Base-by-base conservation (phyloP, 2,888 invertebrate genomes). In the Pilophorus perplexus region DNA sequence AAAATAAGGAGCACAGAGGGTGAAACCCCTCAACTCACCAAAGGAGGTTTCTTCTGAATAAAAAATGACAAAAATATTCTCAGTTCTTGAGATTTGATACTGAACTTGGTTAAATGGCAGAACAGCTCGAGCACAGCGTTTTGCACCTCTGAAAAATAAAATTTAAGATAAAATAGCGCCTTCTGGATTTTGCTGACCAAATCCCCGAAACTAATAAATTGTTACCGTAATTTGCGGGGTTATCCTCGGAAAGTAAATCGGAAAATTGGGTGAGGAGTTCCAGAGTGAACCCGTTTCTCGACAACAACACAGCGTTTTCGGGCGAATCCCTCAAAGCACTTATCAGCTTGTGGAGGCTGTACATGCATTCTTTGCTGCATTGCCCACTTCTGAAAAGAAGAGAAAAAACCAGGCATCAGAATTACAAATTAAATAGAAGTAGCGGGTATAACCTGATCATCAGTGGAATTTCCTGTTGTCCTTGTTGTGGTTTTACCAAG, bases 121-220 rank as follows among this genome's bases (percentile, higher is more conserved):
- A 87, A 80, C 54, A 88, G 79, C 74, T 87, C 85, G 42, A 88
- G 75, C 59, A 86, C 80, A 52, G 85, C 83, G 72, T 82, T 80
- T 71, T 86, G 87, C 14, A 88, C 76, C 67, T 87, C 87, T 85
- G 75, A 59, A 73, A 74, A 69, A 50, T 48, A 23, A 12, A 42
- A n/a, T n/a, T n/a, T n/a, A n/a, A n/a, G n/a, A n/a, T n/a, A n/a
- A n/a, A n/a, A n/a, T n/a, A n/a, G n/a, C n/a, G n/a, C n/a, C n/a
- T n/a, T n/a, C n/a, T n/a, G n/a, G n/a, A n/a, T n/a, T n/a, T n/a
- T n/a, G n/a, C n/a, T n/a, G n/a, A n/a, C n/a, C n/a, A n/a, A n/a
- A n/a, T n/a, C n/a, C n/a, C 37, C n/a, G 37, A 33, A 33, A 33
- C 6, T 33, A 33, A 33, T 33, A 33, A 10, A 33, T 6, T 33